Evolutionary conservation across 2,797 vertebrate genomes (phyloP), one percentile per base, ranked within the genome.

Genomic region (Diplodus puntazzo): DNA sequence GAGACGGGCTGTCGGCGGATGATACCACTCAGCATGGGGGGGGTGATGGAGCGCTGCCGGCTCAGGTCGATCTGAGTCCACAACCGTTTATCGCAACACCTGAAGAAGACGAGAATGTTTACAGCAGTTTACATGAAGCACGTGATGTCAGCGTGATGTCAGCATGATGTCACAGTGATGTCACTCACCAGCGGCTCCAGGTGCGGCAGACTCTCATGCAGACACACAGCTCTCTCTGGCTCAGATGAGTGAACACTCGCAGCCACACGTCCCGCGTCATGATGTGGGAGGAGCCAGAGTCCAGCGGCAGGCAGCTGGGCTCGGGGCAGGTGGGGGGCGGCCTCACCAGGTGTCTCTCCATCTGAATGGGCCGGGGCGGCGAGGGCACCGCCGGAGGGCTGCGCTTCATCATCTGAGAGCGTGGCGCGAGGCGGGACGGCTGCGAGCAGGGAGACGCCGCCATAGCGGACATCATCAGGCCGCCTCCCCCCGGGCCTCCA

Each of bases 181-280:
- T n/a, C n/a, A 75, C 95, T 96, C 84, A 98, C 97, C 97, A 98
- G 83, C 97, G 96, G 93, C 96, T 98, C 96, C 97, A 97, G 46
- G 97, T 98, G 87, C 97, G 95, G 83, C 97, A 98, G 71, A 98
- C 97, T 52, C 97, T 94, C 97, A 98, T 98, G 94, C 97, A 98
- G 84, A 98, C 85, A 3, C 97, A 97, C 48, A 98, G 95, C 92
- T 98, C 97, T 6, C 95, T 89, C 58, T 97, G 97, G 85, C 92
- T 96, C 16, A 98, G 96, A 90, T 96, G 93, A 69, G 96, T 96
- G 93, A 98, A 98, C 78, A 97, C 96, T 7, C 95, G 82, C 34
- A 98, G 95, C 97, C 97, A 98, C 74, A 94, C 95, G 16, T 97
- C 96, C 0, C 97, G 92, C 4, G 96, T 95, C 93, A 97, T 92